phyloP scores from a whole-genome alignment of 2,888 invertebrate genomes.

The Himalopsyche tibetana region DNA sequence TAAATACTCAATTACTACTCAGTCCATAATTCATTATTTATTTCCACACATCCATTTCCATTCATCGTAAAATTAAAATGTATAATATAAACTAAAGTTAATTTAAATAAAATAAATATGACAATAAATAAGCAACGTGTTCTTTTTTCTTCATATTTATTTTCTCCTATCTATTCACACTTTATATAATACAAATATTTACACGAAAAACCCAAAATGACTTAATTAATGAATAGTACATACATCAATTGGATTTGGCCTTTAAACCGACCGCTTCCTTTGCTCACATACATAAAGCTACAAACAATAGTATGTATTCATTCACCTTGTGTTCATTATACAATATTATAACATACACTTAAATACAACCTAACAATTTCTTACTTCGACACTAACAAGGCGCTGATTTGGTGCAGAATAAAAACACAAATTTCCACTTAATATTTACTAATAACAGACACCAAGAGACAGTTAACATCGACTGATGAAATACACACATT shows the following conservation, averaged over 20 bases:
- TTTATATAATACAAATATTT: slow-evolving; percentile 65
- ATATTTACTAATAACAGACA: slow-evolving; percentile 32
- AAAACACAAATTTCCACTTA: slow-evolving; percentile 44
- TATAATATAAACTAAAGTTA: no score
- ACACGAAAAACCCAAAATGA: slow-evolving; percentile 48
- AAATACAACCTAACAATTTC: slow-evolving; percentile 46
- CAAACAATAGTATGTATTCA: slow-evolving; percentile 48
- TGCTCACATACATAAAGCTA: slow-evolving; percentile 59
- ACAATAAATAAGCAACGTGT: slow-evolving; percentile 41
- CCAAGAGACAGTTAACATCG: slow-evolving; percentile 19
- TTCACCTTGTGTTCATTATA: slow-evolving; percentile 36
- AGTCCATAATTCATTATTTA: no score
- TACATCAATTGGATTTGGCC: slow-evolving; percentile 31
- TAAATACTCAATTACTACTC: no score
- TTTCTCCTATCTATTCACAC: slow-evolving; percentile 65
- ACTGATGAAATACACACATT: slow-evolving; percentile 32
- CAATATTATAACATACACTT: slow-evolving; percentile 44
- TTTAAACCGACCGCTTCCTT: neutral
- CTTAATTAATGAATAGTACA: slow-evolving; percentile 41
- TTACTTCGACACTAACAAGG: slow-evolving; percentile 59
- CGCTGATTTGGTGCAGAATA: slow-evolving; percentile 60
- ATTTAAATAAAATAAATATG: neutral
- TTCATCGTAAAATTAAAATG: no score
- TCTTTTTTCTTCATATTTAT: slow-evolving; percentile 60
- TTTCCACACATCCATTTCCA: no score